Conservation (phyloP, 2,113 vertebrate genomes). For the Centropristis striata region DNA sequence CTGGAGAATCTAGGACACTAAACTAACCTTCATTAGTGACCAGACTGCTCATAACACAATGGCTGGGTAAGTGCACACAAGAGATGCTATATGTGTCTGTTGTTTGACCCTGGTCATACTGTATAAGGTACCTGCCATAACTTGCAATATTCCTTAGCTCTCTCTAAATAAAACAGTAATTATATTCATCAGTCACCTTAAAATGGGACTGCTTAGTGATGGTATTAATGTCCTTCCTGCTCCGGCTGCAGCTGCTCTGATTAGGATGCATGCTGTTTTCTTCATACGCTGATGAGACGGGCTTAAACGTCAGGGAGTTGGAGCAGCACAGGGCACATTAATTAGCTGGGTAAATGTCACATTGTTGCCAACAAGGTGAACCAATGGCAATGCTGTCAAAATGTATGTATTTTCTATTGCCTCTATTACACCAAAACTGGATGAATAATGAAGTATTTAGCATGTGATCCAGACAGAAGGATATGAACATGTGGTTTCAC, state of each 20-base stretch:
- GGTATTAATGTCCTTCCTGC: conserved; percentile 23
- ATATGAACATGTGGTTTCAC: background rate
- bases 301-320: conserved; percentile 19
- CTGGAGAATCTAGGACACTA: background rate
- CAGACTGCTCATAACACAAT: conserved; percentile 38
- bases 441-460: background rate
- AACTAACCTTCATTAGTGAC: conserved; percentile 7
- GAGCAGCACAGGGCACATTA: conserved; percentile 22
- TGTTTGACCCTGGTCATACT: background rate
- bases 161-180: background rate
- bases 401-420: background rate
- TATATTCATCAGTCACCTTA: conserved; percentile 19
- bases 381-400: background rate
- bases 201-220: background rate
- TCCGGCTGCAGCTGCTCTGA: conserved; percentile 15
- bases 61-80: conserved; percentile 59
- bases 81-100: background rate
- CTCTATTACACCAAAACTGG: background rate
- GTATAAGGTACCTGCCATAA: background rate
- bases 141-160: background rate
- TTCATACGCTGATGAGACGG: conserved; percentile 23
- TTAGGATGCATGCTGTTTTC: conserved; percentile 46
- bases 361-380: conserved; percentile 15
- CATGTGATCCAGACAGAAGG: background rate
- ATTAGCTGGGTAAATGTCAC: conserved; percentile 54